Evolutionary conservation across 2,797 vertebrate species (phyloP), one percentile per base, ranked within the genome.

Genomic region (Myotis findleyi): DNA sequence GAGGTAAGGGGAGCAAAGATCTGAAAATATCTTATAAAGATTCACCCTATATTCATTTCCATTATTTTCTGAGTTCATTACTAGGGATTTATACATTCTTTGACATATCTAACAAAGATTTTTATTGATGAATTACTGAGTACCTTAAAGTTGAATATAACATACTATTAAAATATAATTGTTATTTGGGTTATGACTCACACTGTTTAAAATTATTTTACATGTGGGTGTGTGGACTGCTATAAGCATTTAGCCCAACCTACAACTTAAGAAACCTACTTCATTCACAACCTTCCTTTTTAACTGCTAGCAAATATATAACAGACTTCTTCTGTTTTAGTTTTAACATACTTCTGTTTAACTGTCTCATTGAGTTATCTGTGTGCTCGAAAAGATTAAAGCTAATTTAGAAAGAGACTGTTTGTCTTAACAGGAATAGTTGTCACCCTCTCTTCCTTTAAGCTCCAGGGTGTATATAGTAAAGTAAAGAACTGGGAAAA

Each of bases 151-250:
- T 20, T 82, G 30, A 94, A 71, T 92, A 80, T 59, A 90, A 83
- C 62, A 88, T 57, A 93, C 38, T 89, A 90, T 77, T 87, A 87
- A 94, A 96, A 90, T 90, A 66, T 14, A 95, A 95, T 75, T 94
- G 41, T 93, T 96, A 91, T 84, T 94, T 96, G 57, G 51, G 55
- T 76, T 95, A 96, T 93, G 89, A 95, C 66, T 97, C 72, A 96
- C 38, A 93, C 59, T 81, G 20, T 68, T 93, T 89, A 69, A 96
- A 95, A 95, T 91, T 95, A 86, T 95, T 88, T 91, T 72, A 83
- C 41, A 77, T 57, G 57, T 91, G 79, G n/a, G 17, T 79, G 49
- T 89, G 55, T 89, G 49, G 66, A 59, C 49, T 94, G 71, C 30
- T 66, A 41, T 71, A 96, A 89, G 81, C 68, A 84, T 57, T 90